Evolutionary conservation across 1,140 invertebrate genomes (phyloP).

Genomic region (Druon quercuslanigerum): DNA sequence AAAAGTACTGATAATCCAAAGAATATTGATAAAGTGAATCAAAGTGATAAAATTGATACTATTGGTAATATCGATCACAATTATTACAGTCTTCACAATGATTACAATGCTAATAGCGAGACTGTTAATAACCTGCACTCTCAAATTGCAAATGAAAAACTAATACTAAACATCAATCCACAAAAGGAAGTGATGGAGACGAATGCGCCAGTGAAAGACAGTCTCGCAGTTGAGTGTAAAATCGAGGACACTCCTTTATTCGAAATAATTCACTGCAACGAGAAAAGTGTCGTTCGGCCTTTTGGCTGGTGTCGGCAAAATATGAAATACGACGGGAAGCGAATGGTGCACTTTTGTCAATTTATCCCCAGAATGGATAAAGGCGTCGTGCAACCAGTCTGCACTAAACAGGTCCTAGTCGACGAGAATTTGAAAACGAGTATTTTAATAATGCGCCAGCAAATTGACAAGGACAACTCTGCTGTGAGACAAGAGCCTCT

Average conservation of each 20-base stretch:
- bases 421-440: not conserved
- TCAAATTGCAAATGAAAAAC: too few relatives aligned
- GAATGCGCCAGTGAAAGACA: too few relatives aligned
- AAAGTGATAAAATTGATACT: too few relatives aligned
- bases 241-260: not conserved
- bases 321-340: not conserved
- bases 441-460: not conserved
- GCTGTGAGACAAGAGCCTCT: not conserved
- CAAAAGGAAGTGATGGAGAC: too few relatives aligned
- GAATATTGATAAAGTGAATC: too few relatives aligned
- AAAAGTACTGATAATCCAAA: too few relatives aligned
- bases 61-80: too few relatives aligned
- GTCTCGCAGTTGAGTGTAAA: too few relatives aligned
- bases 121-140: too few relatives aligned
- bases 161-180: too few relatives aligned
- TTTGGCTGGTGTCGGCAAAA: not conserved
- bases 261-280: not conserved
- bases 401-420: not conserved
- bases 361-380: not conserved
- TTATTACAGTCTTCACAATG: too few relatives aligned
- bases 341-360: not conserved
- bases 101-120: too few relatives aligned
- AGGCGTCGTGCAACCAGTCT: not conserved
- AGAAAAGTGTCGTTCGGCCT: not conserved
- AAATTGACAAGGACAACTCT: not conserved